A percentile compares a stretch with the other conserved stretches of the same genome.
phyloP scores from a whole-genome alignment of 92 coral and sea anemone genomes.

The Ricordea florida region DNA sequence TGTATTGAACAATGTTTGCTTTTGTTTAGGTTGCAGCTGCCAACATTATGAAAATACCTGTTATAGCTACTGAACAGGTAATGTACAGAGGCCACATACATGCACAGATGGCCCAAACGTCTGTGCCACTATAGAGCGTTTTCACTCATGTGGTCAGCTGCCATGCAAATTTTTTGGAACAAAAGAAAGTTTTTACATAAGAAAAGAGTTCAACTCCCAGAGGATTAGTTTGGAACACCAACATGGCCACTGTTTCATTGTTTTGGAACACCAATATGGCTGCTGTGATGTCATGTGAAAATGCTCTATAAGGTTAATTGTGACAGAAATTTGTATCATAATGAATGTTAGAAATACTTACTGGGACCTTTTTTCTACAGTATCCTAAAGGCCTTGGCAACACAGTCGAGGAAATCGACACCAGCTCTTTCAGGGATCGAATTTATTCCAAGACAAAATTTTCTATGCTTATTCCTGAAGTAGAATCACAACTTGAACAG shows the following conservation, averaged over 20 bases:
- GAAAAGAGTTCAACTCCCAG: no score
- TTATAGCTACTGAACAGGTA: conserved; percentile 95
- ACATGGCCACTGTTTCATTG: no score
- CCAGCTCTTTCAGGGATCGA: conserved; percentile 75
- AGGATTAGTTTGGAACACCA: no score
- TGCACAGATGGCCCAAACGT: no score
- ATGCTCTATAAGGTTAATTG: no score
- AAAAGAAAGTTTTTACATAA: no score
- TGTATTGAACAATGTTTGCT: no score
- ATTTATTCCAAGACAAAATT: conserved; percentile 89
- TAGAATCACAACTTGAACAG: conserved; percentile 79
- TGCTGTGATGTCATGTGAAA: neutral
- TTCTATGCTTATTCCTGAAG: conserved; percentile 97
- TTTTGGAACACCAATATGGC: no score
- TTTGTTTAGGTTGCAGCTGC: conserved; percentile 83
- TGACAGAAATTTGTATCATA: neutral
- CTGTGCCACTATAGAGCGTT: no score
- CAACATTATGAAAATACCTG: conserved; percentile 85
- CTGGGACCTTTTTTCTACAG: neutral
- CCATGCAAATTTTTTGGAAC: no score
- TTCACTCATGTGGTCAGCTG: no score
- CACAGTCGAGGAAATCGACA: conserved; percentile 92
- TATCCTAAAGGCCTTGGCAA: conserved; percentile 97
- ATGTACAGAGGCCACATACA: no score
- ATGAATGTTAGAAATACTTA: neutral